These are phyloP conservation scores for Maconellicoccus hirsutus DNA, from an alignment of 1,140 invertebrate genomes.

Conservation along the genomic window DNA sequence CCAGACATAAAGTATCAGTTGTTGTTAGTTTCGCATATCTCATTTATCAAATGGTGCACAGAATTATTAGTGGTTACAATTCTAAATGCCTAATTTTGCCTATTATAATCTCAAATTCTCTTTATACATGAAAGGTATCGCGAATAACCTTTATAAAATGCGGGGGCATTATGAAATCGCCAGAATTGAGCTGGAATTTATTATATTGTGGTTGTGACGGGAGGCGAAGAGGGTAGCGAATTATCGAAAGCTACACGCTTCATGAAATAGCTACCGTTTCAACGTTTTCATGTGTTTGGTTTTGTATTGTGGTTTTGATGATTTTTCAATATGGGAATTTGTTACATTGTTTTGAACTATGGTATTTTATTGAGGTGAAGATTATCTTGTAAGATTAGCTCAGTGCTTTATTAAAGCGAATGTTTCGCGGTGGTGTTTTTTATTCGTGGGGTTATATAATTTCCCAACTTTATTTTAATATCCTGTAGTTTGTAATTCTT, in stretches of 20 bases:
- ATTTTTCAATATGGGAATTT: too few relatives aligned
- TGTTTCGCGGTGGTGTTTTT: too few relatives aligned
- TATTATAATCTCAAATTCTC: slow-evolving; percentile 14
- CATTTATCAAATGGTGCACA: slow-evolving; percentile 14
- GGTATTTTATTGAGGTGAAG: too few relatives aligned
- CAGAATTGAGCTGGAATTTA: background rate
- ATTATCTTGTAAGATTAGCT: too few relatives aligned
- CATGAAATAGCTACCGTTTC: too few relatives aligned
- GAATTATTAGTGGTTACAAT: slow-evolving; percentile 15
- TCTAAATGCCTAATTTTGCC: slow-evolving; percentile 17
- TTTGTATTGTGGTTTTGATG: too few relatives aligned
- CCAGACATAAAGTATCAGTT: slow-evolving; percentile 12
- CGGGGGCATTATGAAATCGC: background rate
- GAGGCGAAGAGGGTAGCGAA: background rate
- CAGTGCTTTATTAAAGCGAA: too few relatives aligned
- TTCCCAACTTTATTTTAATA: too few relatives aligned
- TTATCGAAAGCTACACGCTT: background rate
- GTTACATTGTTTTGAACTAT: too few relatives aligned
- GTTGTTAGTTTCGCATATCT: slow-evolving; percentile 17
- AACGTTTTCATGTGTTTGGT: too few relatives aligned
- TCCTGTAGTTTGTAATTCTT: too few relatives aligned
- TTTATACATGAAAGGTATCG: background rate
- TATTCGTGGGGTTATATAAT: too few relatives aligned
- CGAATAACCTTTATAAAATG: background rate
- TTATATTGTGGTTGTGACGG: background rate